These are phyloP conservation scores for Phylloscopus whistleri DNA, from an alignment of 2,113 vertebrate species.

Conservation along the genomic window DNA sequence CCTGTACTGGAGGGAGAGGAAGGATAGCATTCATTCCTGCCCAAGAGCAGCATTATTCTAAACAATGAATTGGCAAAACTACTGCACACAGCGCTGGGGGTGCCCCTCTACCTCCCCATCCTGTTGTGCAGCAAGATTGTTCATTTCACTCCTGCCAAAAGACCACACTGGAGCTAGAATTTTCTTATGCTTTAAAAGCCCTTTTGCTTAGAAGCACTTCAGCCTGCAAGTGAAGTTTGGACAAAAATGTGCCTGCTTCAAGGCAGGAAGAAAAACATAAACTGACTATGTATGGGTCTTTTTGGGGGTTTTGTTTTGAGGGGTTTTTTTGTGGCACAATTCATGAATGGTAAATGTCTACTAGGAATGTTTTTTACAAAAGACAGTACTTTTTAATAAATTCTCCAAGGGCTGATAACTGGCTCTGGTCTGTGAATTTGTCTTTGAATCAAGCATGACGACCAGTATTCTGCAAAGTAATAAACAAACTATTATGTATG, in stretches of 20 bases:
- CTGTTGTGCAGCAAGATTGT: not conserved
- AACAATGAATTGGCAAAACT: conserved; percentile 28
- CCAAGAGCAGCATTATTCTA: not conserved
- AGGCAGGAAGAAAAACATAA: not conserved
- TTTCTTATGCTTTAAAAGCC: not conserved
- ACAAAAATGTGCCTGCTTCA: not conserved
- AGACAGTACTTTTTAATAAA: not conserved
- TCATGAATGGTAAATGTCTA: not conserved
- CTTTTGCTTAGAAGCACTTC: not conserved
- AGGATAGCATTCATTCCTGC: not conserved
- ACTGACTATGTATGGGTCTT: not conserved
- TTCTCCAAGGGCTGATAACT: not conserved
- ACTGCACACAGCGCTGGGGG: not conserved
- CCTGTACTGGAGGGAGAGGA: not conserved
- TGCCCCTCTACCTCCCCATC: conserved; percentile 7
- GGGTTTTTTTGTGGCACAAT: not conserved
- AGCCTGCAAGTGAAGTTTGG: not conserved
- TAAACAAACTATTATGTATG: not conserved
- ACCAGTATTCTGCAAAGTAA: not conserved
- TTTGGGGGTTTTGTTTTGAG: not conserved
- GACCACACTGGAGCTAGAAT: not conserved
- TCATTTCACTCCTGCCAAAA: not conserved
- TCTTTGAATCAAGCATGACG: not conserved
- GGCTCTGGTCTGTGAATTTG: not conserved
- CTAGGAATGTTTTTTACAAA: not conserved